Percentiles rank a stretch among this genome's conserved stretches.
Conservation (phyloP, 2,888 invertebrate species). For the Sphecodes monilicornis region DNA sequence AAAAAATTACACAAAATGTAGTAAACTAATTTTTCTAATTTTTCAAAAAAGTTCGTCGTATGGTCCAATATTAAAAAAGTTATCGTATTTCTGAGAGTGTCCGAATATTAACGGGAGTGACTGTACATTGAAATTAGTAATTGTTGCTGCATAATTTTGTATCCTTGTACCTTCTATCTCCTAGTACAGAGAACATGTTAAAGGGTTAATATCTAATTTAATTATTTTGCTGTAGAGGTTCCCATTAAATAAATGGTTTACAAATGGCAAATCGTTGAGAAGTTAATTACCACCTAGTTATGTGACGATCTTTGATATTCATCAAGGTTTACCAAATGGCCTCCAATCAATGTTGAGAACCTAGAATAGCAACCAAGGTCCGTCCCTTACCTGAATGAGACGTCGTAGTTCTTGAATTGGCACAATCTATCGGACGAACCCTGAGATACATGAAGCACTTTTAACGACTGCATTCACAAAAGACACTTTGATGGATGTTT, state of each 20-base stretch:
- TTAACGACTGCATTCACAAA: neutral
- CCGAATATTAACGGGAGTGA: too few relatives aligned
- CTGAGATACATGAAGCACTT: neutral
- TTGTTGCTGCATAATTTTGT: too few relatives aligned
- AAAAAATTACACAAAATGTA: too few relatives aligned
- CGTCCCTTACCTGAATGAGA: neutral
- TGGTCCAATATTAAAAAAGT: too few relatives aligned
- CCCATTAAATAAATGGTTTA: neutral
- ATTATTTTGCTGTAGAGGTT: neutral
- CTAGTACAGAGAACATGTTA: too few relatives aligned
- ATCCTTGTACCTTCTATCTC: too few relatives aligned
- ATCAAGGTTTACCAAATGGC: slow-evolving; percentile 4
- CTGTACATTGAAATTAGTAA: too few relatives aligned
- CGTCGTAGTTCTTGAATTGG: neutral
- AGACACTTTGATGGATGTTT: neutral
- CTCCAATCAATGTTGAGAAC: neutral
- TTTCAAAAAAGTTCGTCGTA: too few relatives aligned
- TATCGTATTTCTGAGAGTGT: too few relatives aligned
- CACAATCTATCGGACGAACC: neutral
- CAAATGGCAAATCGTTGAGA: neutral
- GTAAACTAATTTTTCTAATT: too few relatives aligned
- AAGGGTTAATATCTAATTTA: neutral
- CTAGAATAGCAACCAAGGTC: neutral
- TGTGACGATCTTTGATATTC: neutral
- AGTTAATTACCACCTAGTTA: neutral